Percentiles rank a stretch among this genome's conserved stretches.
phyloP scores from a whole-genome alignment of 2,113 vertebrate genomes.

The Prunella fulvescens region DNA sequence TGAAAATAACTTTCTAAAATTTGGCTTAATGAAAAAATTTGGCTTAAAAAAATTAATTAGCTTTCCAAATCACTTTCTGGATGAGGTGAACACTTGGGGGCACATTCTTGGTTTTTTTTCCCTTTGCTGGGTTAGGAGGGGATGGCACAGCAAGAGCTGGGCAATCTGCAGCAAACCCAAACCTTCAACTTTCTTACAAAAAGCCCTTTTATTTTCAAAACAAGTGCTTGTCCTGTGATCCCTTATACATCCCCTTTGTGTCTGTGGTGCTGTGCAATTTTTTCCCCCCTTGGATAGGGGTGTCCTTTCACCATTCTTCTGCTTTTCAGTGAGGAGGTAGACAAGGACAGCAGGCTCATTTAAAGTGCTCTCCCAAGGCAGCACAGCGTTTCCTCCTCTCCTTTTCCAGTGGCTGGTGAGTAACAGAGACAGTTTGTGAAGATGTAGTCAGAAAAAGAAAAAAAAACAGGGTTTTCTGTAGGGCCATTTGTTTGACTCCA shows the following conservation, averaged over 20 bases:
- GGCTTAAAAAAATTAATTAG: constrained; percentile 2
- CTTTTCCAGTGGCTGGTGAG: background rate
- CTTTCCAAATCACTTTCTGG: background rate
- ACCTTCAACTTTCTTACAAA: background rate
- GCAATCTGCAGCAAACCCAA: background rate
- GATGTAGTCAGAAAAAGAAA: background rate
- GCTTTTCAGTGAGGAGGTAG: background rate
- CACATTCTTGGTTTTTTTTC: background rate
- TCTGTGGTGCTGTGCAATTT: background rate
- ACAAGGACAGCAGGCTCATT: constrained; percentile 33
- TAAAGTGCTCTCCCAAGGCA: constrained; percentile 3
- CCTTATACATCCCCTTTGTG: background rate
- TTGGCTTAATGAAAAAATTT: background rate
- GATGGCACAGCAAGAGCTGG: background rate
- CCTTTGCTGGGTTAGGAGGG: background rate
- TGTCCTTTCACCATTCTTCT: constrained; percentile 30
- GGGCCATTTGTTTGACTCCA: constrained; percentile 22
- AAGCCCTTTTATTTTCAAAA: background rate
- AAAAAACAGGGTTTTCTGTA: constrained; percentile 21
- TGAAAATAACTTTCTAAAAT: background rate
- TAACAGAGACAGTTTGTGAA: constrained; percentile 59
- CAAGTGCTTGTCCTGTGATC: background rate
- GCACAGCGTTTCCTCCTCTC: constrained; percentile 21
- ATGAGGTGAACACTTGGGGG: background rate
- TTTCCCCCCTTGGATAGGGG: background rate